These are phyloP conservation scores for Hemaris fuciformis DNA, from an alignment of 2,888 invertebrate genomes.

Conservation along the genomic window DNA sequence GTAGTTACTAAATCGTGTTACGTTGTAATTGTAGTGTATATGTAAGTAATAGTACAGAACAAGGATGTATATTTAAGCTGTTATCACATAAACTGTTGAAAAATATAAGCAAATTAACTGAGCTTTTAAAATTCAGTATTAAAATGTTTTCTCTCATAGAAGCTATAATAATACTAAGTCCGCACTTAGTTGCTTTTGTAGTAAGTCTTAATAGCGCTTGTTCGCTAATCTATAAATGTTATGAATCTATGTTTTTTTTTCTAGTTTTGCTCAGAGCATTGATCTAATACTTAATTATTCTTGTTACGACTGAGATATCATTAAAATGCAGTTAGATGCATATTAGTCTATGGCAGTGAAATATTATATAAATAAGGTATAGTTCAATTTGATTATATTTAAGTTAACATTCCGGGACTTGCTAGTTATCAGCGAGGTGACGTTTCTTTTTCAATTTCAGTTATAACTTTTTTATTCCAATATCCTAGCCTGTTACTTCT, in stretches of 20 bases:
- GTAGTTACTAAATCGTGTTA: slow-evolving; percentile 11
- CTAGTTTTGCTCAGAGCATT: neutral
- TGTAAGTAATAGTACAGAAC: slow-evolving; percentile 6
- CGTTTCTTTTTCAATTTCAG: neutral
- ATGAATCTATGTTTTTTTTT: neutral
- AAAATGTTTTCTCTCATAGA: neutral
- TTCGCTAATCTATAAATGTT: neutral
- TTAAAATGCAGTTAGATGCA: neutral
- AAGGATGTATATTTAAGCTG: neutral
- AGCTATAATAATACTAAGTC: neutral
- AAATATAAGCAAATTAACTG: neutral
- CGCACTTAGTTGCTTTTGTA: slow-evolving; percentile 7
- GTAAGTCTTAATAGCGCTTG: neutral
- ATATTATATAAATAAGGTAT: slow-evolving; percentile 12
- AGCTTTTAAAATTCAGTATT: neutral
- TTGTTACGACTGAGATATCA: slow-evolving; percentile 1
- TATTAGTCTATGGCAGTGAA: neutral
- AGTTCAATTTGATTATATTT: slow-evolving; percentile 30
- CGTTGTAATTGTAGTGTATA: slow-evolving; percentile 4
- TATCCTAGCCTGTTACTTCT: neutral
- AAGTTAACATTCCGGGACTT: slow-evolving; percentile 72
- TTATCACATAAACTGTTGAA: neutral
- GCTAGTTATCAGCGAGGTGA: slow-evolving; percentile 22
- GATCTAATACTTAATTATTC: slow-evolving; percentile 9
- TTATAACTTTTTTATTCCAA: neutral